phyloP scores from a whole-genome alignment of 1,140 invertebrate genomes.

The Wiebesia pumilae region DNA sequence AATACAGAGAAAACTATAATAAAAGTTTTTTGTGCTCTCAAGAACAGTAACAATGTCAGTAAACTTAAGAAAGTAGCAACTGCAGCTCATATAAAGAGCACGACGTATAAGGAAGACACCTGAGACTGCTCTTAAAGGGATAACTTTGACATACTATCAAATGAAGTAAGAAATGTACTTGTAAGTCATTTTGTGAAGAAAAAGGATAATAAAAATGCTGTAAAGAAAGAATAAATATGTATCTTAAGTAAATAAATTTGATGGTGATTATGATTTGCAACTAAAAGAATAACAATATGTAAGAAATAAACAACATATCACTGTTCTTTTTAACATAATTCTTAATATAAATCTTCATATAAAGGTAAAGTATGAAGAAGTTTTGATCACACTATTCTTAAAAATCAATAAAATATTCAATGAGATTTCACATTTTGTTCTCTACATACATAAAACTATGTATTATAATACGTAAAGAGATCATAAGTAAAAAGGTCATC shows the following conservation, averaged over 20 bases:
- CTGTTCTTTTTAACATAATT: too few species aligned
- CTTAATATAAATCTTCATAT: too few species aligned
- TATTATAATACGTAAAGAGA: background rate
- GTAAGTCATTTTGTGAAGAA: background rate
- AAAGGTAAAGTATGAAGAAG: too few species aligned
- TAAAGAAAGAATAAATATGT: background rate
- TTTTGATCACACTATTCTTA: too few species aligned
- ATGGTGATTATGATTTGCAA: background rate
- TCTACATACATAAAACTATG: background rate
- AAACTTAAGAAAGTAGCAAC: constrained; percentile 3
- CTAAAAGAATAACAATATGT: background rate
- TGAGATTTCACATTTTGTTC: too few species aligned
- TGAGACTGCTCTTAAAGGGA: background rate
- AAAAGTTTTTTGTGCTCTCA: background rate
- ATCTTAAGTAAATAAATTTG: background rate
- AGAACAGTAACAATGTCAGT: background rate
- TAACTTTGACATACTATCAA: background rate
- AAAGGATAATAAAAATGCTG: background rate
- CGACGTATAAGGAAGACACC: background rate
- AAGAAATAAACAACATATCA: background rate
- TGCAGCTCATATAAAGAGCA: background rate
- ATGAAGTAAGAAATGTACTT: background rate
- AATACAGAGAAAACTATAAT: background rate
- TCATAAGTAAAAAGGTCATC: background rate
- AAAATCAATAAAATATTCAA: too few species aligned